phyloP scores from a whole-genome alignment of 64 coral and sea anemone species.

The Montipora capricornis region DNA sequence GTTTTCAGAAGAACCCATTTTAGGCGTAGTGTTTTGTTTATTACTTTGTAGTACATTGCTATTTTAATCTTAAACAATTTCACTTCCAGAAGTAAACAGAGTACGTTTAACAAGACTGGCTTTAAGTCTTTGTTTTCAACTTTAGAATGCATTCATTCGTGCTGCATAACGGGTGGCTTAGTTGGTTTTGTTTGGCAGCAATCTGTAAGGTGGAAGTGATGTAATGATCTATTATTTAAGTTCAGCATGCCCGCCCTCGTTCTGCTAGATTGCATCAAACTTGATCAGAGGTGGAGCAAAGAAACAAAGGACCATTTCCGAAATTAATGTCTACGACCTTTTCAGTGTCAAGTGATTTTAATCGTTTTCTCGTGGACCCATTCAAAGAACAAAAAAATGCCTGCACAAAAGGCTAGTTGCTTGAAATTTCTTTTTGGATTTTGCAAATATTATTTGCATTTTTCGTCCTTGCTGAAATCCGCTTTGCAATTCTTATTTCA shows the following conservation, averaged over 20 bases:
- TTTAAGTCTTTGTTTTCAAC: neutral
- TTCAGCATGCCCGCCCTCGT: neutral
- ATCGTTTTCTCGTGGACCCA: too few relatives aligned
- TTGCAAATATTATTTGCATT: too few relatives aligned
- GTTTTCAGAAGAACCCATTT: neutral
- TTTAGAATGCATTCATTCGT: neutral
- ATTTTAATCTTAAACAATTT: neutral
- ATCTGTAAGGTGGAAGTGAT: neutral
- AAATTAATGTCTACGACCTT: neutral
- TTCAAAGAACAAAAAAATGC: too few relatives aligned
- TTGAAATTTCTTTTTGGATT: too few relatives aligned
- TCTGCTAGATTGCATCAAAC: neutral
- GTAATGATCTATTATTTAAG: neutral
- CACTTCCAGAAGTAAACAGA: neutral
- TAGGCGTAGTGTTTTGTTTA: neutral
- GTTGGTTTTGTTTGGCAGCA: slow-evolving; percentile 9
- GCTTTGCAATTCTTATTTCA: too few relatives aligned
- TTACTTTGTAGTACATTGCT: neutral
- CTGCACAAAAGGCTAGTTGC: too few relatives aligned
- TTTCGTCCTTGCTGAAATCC: too few relatives aligned
- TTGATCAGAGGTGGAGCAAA: neutral
- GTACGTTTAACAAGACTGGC: neutral
- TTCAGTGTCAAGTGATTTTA: too few relatives aligned
- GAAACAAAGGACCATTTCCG: neutral
- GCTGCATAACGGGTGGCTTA: neutral